phyloP scores from a whole-genome alignment of 2,888 invertebrate species.

The Caenorhabditis angaria region DNA sequence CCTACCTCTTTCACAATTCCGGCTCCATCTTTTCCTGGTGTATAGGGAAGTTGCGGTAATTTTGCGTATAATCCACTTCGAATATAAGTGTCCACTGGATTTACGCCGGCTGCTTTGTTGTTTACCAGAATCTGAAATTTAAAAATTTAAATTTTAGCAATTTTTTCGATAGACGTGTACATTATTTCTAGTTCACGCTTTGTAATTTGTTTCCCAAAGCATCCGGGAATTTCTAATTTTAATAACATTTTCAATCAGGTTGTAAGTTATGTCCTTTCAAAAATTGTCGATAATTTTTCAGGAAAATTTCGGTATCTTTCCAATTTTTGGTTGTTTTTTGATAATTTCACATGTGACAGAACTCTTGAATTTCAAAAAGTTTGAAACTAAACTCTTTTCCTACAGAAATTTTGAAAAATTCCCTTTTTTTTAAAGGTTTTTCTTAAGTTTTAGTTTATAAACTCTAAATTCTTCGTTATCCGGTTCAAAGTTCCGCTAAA shows the following conservation, averaged over 20 bases:
- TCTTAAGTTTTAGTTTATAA: background rate
- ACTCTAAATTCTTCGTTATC: background rate
- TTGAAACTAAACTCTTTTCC: background rate
- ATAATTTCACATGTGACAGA: too few species aligned
- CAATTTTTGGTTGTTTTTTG: too few species aligned
- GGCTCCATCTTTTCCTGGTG: slow-evolving; percentile 76
- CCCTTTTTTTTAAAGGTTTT: background rate
- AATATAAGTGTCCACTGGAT: slow-evolving; percentile 78
- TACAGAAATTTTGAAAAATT: too few species aligned
- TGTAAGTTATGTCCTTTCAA: too few species aligned
- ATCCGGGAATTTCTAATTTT: too few species aligned
- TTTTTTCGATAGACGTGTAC: background rate
- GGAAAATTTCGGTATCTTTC: too few species aligned
- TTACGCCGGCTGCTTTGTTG: slow-evolving; percentile 76
- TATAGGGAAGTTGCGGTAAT: slow-evolving; percentile 75
- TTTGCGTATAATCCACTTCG: slow-evolving; percentile 74
- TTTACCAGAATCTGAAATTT: slow-evolving; percentile 75
- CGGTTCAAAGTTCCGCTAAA: background rate
- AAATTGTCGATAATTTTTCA: too few species aligned
- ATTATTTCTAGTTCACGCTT: too few species aligned
- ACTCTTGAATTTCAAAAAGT: too few species aligned
- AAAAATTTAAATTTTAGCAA: slow-evolving; percentile 1
- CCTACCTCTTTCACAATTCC: slow-evolving; percentile 75
- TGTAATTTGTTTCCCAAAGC: too few species aligned
- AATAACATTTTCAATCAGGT: too few species aligned